phyloP scores from a whole-genome alignment of 2,113 vertebrate genomes.

The Notiomystis cincta region DNA sequence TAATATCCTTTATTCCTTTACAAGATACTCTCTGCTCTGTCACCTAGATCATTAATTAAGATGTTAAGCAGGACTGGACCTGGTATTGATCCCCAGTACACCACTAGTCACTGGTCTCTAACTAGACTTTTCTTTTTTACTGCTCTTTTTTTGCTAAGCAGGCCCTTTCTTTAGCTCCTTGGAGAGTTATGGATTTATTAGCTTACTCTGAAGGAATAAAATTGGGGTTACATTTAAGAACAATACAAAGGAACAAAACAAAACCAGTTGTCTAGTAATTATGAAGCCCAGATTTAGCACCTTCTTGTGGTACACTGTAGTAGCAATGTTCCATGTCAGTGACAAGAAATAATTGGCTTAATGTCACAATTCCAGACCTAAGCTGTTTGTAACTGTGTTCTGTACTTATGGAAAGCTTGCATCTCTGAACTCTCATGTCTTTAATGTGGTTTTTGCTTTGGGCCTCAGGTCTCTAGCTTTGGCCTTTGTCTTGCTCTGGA shows the following conservation, averaged over 20 bases:
- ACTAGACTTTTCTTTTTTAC: not conserved
- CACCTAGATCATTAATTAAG: not conserved
- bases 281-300: not conserved
- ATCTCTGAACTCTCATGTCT: not conserved
- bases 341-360: not conserved
- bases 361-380: not conserved
- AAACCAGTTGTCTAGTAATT: not conserved
- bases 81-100: not conserved
- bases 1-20: not conserved
- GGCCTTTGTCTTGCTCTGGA: not conserved
- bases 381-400: not conserved
- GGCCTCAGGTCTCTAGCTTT: not conserved
- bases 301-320: not conserved
- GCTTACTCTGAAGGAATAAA: not conserved
- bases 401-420: accelerated
- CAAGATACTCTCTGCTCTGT: not conserved
- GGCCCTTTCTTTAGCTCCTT: not conserved
- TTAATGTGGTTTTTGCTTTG: not conserved
- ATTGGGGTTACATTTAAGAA: not conserved
- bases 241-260: not conserved
- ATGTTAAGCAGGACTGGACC: not conserved
- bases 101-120: not conserved
- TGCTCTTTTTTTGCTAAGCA: not conserved
- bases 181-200: not conserved
- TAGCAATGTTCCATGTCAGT: not conserved